Conservation (phyloP, 2,797 vertebrate genomes). For the Neoniphon sammara region DNA sequence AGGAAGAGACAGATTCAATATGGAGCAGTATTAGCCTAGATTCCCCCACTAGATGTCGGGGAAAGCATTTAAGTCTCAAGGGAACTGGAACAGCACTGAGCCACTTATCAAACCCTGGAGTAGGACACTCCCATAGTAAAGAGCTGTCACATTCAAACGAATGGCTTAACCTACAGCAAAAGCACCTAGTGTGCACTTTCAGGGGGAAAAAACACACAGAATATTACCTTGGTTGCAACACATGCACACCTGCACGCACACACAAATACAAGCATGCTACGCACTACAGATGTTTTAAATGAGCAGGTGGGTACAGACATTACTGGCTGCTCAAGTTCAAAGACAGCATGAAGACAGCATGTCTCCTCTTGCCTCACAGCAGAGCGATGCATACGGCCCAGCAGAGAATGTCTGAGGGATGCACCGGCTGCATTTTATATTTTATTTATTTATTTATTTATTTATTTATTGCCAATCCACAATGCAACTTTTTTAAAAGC, state of each 20-base stretch:
- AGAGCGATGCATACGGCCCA: neutral
- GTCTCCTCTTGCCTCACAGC: neutral
- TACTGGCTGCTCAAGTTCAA: neutral
- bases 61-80: conserved; percentile 60
- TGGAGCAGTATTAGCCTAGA: conserved; percentile 70
- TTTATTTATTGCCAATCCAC: too few species aligned
- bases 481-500: too few species aligned
- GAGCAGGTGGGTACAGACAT: neutral
- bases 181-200: neutral
- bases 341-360: too few species aligned
- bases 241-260: neutral
- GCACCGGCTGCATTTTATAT: too few species aligned
- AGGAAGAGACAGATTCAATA: conserved; percentile 56
- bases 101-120: conserved; percentile 58
- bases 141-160: conserved; percentile 25
- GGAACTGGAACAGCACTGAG: conserved; percentile 44
- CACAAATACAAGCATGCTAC: neutral
- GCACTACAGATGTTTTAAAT: neutral
- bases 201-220: neutral
- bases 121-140: conserved; percentile 44
- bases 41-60: conserved; percentile 60
- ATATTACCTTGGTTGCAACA: neutral
- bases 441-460: too few species aligned
- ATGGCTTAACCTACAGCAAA: neutral
- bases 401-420: too few species aligned